A percentile compares a stretch with the other conserved stretches of the same genome.
phyloP scores from a whole-genome alignment of 2,888 invertebrate genomes.

The Drosophila kuntzei region DNA sequence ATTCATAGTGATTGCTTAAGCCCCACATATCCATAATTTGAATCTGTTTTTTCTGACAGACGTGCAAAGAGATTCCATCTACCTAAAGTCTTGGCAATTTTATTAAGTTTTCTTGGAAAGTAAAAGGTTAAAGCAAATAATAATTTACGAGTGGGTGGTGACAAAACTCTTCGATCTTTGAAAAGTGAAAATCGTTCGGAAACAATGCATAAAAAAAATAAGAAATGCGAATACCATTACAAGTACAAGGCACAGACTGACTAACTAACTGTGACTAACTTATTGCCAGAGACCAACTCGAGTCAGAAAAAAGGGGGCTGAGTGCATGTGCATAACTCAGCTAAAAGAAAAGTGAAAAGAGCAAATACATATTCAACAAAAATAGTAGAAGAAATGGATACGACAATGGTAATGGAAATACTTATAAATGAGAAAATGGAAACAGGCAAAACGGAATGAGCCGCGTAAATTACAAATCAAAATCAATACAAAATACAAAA shows the following conservation, averaged over 20 bases:
- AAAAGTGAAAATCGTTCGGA: constrained; percentile 44
- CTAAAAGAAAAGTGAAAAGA: constrained; percentile 44
- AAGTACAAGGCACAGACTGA: constrained; percentile 8
- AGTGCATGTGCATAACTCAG: constrained; percentile 57
- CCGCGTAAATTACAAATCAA: constrained; percentile 70
- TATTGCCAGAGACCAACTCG: constrained; percentile 37
- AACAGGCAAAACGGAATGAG: background rate
- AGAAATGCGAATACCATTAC: constrained; percentile 39
- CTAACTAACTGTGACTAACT: constrained; percentile 18
- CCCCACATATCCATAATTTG: background rate
- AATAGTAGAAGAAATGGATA: constrained; percentile 40
- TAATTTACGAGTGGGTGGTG: constrained; percentile 55
- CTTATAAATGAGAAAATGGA: no score
- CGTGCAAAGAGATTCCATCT: background rate
- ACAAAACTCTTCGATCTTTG: constrained; percentile 9
- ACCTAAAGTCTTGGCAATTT: constrained; percentile 9
- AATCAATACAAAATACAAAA: constrained; percentile 59
- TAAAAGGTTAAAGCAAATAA: constrained; percentile 38
- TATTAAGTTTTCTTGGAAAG: constrained; percentile 31
- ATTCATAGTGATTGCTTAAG: no score
- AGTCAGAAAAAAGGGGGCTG: constrained; percentile 14
- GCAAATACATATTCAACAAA: constrained; percentile 43
- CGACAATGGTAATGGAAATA: no score
- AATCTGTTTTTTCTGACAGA: background rate
- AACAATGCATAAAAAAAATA: constrained; percentile 11